Evolutionary conservation across 1,140 invertebrate species (phyloP).

Genomic region (Achatina immaculata): DNA sequence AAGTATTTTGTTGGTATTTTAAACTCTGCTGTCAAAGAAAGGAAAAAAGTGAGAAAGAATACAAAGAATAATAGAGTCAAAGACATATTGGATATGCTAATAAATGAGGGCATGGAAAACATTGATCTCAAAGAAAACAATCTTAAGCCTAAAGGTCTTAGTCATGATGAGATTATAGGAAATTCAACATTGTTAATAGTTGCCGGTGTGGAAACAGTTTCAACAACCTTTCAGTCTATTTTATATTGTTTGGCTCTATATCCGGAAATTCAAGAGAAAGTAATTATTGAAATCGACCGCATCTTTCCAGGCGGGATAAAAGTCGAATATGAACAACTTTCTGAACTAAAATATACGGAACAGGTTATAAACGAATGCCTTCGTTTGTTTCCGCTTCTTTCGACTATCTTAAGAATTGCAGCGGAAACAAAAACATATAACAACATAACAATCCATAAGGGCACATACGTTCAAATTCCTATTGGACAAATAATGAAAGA

Average conservation of each 20-base stretch:
- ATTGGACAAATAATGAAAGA: slow-evolving; percentile 88
- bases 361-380: slow-evolving; percentile 43
- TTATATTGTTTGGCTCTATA: slow-evolving; percentile 79
- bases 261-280: slow-evolving; percentile 76
- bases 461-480: slow-evolving; percentile 80
- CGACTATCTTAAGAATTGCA: slow-evolving; percentile 36
- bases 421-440: slow-evolving; percentile 45
- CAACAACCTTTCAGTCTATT: slow-evolving; percentile 78
- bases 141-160: not conserved
- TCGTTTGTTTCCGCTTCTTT: slow-evolving; percentile 42
- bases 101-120: not conserved
- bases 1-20: not conserved
- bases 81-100: not conserved
- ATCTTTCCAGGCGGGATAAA: slow-evolving; percentile 51
- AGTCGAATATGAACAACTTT: slow-evolving; percentile 41
- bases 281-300: slow-evolving; percentile 76
- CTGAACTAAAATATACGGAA: slow-evolving; percentile 44
- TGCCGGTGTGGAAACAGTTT: slow-evolving; percentile 84
- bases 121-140: not conserved
- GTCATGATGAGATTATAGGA: not conserved
- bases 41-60: not conserved
- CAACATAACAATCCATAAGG: slow-evolving; percentile 54
- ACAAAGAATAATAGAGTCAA: not conserved
- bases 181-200: slow-evolving; percentile 53
- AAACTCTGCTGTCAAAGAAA: not conserved